Evolutionary conservation across 1,140 invertebrate species (phyloP), one percentile per base, ranked within the genome.

Genomic region (Eupristina koningsbergeri): DNA sequence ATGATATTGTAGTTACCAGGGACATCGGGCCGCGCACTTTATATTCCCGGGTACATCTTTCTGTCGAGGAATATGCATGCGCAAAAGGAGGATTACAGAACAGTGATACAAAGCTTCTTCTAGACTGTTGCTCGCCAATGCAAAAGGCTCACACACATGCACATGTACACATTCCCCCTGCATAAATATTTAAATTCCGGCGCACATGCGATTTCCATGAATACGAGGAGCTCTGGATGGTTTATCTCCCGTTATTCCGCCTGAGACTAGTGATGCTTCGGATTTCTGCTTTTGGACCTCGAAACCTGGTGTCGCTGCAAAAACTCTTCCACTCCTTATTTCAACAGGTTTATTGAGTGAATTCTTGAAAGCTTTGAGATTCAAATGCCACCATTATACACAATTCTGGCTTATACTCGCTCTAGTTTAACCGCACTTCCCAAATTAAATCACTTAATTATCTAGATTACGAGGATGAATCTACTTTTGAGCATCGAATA

Each of bases 111-210:
- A 58, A 81, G 36, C 47, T 81, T 73, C 53, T 61, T 50, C 26
- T 15, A n/a, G 47, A 73, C 67, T 41, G 34, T 83, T 84, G 50
- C 80, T 82, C 31, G 58, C 77, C 74, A 69, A 58, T 79, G 78
- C 73, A 53, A 78, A 45, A 53, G 67, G 74, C 80, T 76, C 34
- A 50, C n/a, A n/a, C n/a, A n/a, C n/a, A n/a, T n/a, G n/a, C n/a
- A 53, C 19, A 58, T 64, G 36, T 53, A 84, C 50, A 29, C 29
- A 53, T 76, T 76, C 50, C 67, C 77, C 47, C 39, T 82, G 67
- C 83, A 89, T 88, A 87, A 87, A 88, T 89, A 89, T 89, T 87
- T 87, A 87, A 85, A 88, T 88, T 86, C 74, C 26, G 19, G 58
- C 29, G n/a, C 22, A 11, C 61, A 64, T 64, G 64, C 79, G 74